A percentile compares a stretch with the other conserved stretches of the same genome.
Conservation (phyloP, 2,888 invertebrate species). For the Orchestes rusci region DNA sequence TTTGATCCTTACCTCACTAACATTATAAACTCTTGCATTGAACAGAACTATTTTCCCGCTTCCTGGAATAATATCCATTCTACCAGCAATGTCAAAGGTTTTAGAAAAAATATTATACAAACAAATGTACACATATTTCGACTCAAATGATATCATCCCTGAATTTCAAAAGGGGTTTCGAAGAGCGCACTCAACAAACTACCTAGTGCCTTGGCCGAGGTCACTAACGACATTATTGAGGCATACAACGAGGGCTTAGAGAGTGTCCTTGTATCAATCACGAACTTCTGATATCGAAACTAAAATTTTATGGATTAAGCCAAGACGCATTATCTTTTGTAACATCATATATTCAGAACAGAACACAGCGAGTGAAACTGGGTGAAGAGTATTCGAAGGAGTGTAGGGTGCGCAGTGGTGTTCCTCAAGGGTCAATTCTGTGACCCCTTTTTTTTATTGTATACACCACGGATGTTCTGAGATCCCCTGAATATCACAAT, state of each 20-base stretch:
- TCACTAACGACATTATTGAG: background rate
- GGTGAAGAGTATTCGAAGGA: too few species aligned
- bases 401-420: too few species aligned
- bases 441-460: too few species aligned
- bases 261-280: background rate
- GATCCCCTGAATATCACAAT: too few species aligned
- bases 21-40: background rate
- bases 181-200: background rate
- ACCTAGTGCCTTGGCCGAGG: too few species aligned
- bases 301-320: too few species aligned
- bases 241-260: background rate
- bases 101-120: background rate
- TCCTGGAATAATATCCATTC: background rate
- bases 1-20: slow-evolving; percentile 1
- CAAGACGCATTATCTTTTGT: too few species aligned
- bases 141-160: background rate
- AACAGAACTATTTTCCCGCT: background rate
- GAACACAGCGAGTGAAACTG: too few species aligned
- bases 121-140: background rate
- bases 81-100: background rate
- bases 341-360: too few species aligned
- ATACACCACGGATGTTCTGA: too few species aligned
- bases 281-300: background rate
- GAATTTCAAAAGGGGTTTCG: background rate
- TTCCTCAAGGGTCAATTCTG: too few species aligned